These are phyloP conservation scores for Drosophila sucinea DNA, from an alignment of 1,140 invertebrate genomes.

Conservation along the genomic window DNA sequence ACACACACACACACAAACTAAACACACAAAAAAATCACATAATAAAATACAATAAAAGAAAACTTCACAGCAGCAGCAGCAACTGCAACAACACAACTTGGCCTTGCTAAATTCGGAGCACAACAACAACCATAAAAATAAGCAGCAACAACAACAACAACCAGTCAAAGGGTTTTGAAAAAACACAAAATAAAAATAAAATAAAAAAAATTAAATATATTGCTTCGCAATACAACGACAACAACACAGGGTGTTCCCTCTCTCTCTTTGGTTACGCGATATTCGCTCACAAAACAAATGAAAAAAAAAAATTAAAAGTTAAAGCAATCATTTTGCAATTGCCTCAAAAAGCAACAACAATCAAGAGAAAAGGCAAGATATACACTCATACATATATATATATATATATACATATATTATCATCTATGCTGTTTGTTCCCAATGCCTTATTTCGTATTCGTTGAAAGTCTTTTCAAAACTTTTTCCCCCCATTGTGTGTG, in stretches of 20 bases:
- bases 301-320: constrained; percentile 29
- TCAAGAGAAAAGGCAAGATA: constrained; percentile 8
- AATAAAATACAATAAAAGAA: constrained; percentile 81
- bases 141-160: constrained; percentile 25
- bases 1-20: constrained; percentile 30
- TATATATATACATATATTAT: neutral
- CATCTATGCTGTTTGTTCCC: constrained; percentile 3
- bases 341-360: constrained; percentile 1
- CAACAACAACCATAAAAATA: constrained; percentile 70
- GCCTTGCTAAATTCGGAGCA: constrained; percentile 80
- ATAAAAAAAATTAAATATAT: constrained; percentile 22
- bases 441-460: neutral
- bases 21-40: constrained; percentile 74
- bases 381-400: neutral
- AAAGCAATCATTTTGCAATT: constrained; percentile 17
- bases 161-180: constrained; percentile 46
- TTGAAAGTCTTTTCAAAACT: neutral
- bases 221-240: constrained; percentile 17
- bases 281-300: constrained; percentile 17
- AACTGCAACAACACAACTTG: constrained; percentile 54
- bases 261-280: neutral
- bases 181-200: constrained; percentile 3
- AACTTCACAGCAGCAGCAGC: constrained; percentile 65
- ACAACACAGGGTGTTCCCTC: neutral
- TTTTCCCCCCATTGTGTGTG: no score